Evolutionary conservation across 2,113 vertebrate species (phyloP).

Genomic region (Leptobrachium leishanense): DNA sequence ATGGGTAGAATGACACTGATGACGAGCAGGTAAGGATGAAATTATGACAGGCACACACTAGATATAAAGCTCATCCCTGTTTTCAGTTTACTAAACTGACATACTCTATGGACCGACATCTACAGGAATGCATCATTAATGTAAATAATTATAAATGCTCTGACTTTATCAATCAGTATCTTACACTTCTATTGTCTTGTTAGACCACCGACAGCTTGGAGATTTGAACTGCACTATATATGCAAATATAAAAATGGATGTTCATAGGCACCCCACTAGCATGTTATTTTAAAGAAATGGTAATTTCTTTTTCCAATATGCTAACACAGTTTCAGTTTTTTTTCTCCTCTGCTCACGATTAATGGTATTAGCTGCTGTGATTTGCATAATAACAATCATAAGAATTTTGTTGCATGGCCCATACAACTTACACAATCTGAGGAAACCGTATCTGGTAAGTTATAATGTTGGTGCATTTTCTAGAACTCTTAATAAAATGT

Average conservation of each 20-base stretch:
- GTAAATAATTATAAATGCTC: neutral
- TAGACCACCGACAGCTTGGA: constrained; percentile 27
- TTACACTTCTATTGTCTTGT: constrained; percentile 26
- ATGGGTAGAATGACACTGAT: too few species aligned
- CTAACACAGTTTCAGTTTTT: constrained; percentile 41
- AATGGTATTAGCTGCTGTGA: constrained; percentile 38
- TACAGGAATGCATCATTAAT: neutral
- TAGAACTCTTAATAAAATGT: too few species aligned
- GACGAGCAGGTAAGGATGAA: too few species aligned
- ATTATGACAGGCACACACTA: too few species aligned
- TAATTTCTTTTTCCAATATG: constrained; percentile 44
- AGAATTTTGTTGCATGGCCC: constrained; percentile 38
- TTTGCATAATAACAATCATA: constrained; percentile 44
- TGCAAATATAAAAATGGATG: constrained; percentile 36
- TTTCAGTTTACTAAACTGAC: too few species aligned
- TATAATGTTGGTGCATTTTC: constrained; percentile 37
- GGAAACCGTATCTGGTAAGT: constrained; percentile 41
- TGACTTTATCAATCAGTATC: constrained; percentile 45
- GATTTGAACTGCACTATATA: constrained; percentile 39
- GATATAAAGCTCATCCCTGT: too few species aligned
- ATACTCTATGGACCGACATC: neutral
- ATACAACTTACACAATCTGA: constrained; percentile 33
- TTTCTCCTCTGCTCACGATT: constrained; percentile 41
- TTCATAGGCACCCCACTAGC: constrained; percentile 36
- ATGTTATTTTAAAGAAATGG: constrained; percentile 49